Evolutionary conservation across 2,797 vertebrate species (phyloP).

Genomic region (Ptychobarbus kaznakovi): DNA sequence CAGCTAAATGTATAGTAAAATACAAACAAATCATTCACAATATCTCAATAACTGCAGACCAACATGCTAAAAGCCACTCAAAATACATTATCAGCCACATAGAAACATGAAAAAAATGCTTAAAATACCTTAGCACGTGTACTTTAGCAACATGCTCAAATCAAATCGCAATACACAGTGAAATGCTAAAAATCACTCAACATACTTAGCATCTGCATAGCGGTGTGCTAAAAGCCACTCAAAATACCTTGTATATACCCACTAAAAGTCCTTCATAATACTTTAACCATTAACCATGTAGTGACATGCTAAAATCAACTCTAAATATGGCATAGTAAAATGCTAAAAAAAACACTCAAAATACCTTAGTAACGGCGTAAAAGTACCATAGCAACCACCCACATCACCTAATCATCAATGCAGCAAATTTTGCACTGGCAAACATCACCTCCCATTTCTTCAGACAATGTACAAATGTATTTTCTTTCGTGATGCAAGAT

Average conservation of each 20-base stretch:
- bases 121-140: neutral
- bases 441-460: neutral
- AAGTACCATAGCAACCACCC: neutral
- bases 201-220: neutral
- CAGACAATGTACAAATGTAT: neutral
- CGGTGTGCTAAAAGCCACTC: neutral
- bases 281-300: neutral
- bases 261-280: neutral
- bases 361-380: neutral
- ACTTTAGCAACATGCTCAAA: neutral
- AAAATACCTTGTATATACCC: neutral
- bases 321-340: neutral
- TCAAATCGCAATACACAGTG: neutral
- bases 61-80: neutral
- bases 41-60: neutral
- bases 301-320: neutral
- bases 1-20: neutral
- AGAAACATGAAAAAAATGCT: neutral
- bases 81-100: neutral
- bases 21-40: neutral
- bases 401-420: neutral
- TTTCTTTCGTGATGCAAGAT: neutral
- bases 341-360: neutral
- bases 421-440: neutral
- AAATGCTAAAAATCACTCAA: neutral